A percentile compares a stretch with the other conserved stretches of the same genome.
phyloP scores from a whole-genome alignment of 2,888 invertebrate species.

The Carabus problematicus region DNA sequence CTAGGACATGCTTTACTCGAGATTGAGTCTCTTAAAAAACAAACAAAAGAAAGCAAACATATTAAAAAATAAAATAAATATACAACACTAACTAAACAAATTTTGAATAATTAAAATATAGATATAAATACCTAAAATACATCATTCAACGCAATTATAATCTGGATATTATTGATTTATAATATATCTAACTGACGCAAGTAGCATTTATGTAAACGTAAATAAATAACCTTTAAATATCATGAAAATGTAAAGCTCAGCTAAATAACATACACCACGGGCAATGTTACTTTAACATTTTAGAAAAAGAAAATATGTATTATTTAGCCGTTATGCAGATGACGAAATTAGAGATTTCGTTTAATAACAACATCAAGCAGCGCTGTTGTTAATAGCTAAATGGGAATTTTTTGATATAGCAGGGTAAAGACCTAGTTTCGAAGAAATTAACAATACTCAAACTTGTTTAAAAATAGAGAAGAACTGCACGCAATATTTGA shows the following conservation, averaged over 20 bases:
- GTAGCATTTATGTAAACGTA: neutral
- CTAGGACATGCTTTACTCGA: slow-evolving; percentile 48
- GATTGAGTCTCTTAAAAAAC: slow-evolving; percentile 52
- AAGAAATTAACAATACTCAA: too few relatives aligned
- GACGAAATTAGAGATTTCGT: too few relatives aligned
- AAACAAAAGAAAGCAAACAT: slow-evolving; percentile 48
- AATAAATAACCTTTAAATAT: slow-evolving; percentile 9
- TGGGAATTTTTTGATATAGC: neutral
- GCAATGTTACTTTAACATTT: slow-evolving; percentile 2
- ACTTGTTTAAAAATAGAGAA: too few relatives aligned
- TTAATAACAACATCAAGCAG: too few relatives aligned
- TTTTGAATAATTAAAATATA: too few relatives aligned
- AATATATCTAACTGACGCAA: neutral
- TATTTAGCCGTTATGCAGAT: too few relatives aligned
- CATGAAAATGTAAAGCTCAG: slow-evolving; percentile 1
- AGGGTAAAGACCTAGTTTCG: too few relatives aligned
- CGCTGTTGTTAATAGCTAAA: neutral
- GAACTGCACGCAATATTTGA: too few relatives aligned
- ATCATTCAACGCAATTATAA: neutral
- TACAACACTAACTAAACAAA: slow-evolving; percentile 4
- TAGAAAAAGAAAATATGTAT: too few relatives aligned
- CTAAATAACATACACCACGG: neutral
- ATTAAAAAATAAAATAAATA: slow-evolving; percentile 45
- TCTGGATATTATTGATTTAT: neutral
- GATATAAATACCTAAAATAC: neutral